Percentiles rank a stretch among this genome's conserved stretches.
Evolutionary conservation across 1,140 invertebrate species (phyloP).

Genomic region (Rhynchophorus ferrugineus): DNA sequence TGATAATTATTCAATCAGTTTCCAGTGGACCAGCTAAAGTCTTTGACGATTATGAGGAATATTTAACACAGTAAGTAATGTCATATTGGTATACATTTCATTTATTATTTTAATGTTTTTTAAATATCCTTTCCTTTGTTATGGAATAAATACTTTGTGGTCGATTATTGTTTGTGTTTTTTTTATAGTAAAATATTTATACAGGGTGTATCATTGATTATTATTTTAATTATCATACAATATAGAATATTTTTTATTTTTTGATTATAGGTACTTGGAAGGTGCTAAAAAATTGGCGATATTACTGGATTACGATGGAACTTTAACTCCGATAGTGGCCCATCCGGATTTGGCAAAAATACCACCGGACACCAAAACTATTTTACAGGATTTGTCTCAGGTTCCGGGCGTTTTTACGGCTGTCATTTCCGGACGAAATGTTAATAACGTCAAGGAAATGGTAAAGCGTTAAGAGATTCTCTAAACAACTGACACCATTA

Average conservation of each 20-base stretch:
- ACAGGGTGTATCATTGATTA: too few relatives aligned
- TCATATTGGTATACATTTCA: not conserved
- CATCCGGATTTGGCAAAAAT: constrained; percentile 27
- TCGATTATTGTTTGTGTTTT: too few relatives aligned
- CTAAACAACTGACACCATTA: constrained; percentile 1
- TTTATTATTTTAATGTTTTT: constrained; percentile 2
- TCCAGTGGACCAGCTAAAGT: constrained; percentile 26
- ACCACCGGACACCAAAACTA: constrained; percentile 20
- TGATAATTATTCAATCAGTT: not conserved
- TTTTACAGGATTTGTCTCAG: constrained; percentile 16
- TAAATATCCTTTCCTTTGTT: too few relatives aligned
- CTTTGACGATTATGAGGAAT: constrained; percentile 23
- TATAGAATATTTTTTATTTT: not conserved
- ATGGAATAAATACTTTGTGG: too few relatives aligned
- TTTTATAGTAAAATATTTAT: too few relatives aligned
- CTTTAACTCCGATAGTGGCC: constrained; percentile 25
- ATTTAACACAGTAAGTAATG: constrained; percentile 12
- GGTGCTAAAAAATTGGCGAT: constrained; percentile 15
- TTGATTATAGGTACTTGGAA: constrained; percentile 15
- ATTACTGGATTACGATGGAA: constrained; percentile 27
- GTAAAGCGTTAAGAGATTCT: too few relatives aligned
- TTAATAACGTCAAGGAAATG: constrained; percentile 25
- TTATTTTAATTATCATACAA: not conserved
- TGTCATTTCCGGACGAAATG: constrained; percentile 23
- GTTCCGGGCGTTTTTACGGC: constrained; percentile 21